A percentile compares a stretch with the other conserved stretches of the same genome.
Conservation (phyloP, 2,797 vertebrate genomes). For the Xiphorhynchus erythropygius region DNA sequence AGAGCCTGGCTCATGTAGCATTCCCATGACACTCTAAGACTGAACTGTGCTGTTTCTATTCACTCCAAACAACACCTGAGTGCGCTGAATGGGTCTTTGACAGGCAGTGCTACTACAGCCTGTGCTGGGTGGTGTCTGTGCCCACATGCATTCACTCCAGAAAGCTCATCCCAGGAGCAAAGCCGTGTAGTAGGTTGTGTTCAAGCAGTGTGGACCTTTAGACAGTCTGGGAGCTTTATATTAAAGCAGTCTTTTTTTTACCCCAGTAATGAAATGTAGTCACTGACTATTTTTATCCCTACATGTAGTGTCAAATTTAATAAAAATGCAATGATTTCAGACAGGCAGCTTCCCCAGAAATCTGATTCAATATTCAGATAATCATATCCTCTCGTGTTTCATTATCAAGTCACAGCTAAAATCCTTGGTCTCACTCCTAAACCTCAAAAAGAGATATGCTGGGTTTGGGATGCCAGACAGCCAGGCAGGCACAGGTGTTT, state of each 20-base stretch:
- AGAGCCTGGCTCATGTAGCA: rapidly evolving
- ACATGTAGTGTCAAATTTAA: not conserved
- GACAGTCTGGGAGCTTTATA: not conserved
- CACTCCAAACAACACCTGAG: not conserved
- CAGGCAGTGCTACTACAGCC: not conserved
- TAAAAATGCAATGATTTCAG: conserved; percentile 6
- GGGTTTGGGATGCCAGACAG: not conserved
- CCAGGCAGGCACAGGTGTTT: not conserved
- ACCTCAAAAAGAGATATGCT: not conserved
- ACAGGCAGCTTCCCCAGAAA: not conserved
- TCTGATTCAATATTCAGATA: conserved; percentile 28
- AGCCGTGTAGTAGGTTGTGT: not conserved
- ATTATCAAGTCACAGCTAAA: not conserved
- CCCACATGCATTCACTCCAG: not conserved
- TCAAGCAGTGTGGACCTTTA: not conserved
- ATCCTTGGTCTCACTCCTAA: not conserved
- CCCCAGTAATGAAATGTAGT: not conserved
- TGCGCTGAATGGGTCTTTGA: not conserved
- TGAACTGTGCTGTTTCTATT: not conserved
- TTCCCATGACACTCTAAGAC: not conserved
- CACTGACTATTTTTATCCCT: conserved; percentile 15
- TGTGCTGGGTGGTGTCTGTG: not conserved
- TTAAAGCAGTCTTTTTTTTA: not conserved
- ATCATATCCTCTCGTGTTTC: not conserved
- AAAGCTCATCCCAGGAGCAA: not conserved